Evolutionary conservation across 2,113 vertebrate species (phyloP).

Genomic region (Vulpes vulpes): DNA sequence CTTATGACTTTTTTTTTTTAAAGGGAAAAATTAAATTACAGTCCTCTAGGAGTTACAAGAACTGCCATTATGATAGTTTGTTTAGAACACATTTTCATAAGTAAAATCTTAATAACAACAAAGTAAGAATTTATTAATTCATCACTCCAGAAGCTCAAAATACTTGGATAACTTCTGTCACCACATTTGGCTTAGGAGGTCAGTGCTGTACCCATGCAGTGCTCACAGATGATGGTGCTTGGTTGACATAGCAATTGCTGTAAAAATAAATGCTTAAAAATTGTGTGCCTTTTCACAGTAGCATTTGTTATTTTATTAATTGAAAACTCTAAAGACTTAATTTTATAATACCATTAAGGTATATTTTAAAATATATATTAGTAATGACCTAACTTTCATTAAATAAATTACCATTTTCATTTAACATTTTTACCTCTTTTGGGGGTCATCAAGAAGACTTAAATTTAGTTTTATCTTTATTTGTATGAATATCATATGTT

Average conservation of each 20-base stretch:
- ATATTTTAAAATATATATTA: not conserved
- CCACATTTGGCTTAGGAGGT: not conserved
- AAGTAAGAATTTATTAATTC: not conserved
- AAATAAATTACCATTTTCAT: conserved; percentile 60
- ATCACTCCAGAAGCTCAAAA: not conserved
- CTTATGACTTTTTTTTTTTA: not conserved
- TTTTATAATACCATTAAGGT: not conserved
- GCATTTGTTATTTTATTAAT: not conserved
- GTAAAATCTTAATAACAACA: not conserved
- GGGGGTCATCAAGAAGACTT: not conserved
- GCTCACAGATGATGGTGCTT: not conserved
- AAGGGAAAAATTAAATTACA: not conserved
- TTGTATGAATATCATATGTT: conserved; percentile 40
- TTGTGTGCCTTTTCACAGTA: conserved; percentile 7
- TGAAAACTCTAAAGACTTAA: not conserved
- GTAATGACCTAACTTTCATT: conserved; percentile 22
- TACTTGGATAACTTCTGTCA: not conserved
- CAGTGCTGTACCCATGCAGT: not conserved
- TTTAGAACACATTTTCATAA: conserved; percentile 49
- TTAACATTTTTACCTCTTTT: conserved; percentile 30
- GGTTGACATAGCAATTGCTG: not conserved
- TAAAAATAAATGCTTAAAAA: conserved; percentile 36
- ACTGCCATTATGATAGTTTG: not conserved
- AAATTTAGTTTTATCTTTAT: conserved; percentile 28
- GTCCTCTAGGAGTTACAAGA: not conserved